A percentile compares a stretch with the other conserved stretches of the same genome.
Conservation (phyloP, 1,140 invertebrate species). For the Drosophila fuyamai region DNA sequence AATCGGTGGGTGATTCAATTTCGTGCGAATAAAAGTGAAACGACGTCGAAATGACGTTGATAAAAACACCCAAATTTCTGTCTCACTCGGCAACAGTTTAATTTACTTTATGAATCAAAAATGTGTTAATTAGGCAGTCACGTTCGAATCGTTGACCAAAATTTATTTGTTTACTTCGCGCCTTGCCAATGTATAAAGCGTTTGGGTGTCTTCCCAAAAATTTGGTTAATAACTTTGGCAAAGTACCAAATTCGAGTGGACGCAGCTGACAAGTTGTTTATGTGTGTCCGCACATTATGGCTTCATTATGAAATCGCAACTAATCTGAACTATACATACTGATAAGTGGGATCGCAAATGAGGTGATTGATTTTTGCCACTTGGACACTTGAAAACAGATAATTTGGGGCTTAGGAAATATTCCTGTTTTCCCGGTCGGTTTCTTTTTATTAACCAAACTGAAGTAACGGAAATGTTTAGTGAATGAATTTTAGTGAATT, state of each 20-base stretch:
- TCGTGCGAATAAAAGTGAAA: constrained; percentile 71
- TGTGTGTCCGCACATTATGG: constrained; percentile 57
- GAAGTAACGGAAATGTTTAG: background rate
- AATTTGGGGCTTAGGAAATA: background rate
- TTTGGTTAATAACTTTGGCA: constrained; percentile 59
- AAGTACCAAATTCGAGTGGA: constrained; percentile 34
- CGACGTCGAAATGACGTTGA: constrained; percentile 21
- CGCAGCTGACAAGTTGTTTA: constrained; percentile 50
- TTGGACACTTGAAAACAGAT: background rate
- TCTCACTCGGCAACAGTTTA: constrained; percentile 16
- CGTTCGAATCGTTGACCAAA: constrained; percentile 54
- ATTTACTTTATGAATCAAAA: constrained; percentile 67
- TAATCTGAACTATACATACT: constrained; percentile 60
- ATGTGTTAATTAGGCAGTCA: constrained; percentile 61
- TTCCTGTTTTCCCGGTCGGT: background rate
- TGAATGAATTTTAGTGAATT: background rate
- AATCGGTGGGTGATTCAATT: constrained; percentile 52
- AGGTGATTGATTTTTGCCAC: constrained; percentile 23
- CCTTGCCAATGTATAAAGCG: constrained; percentile 38
- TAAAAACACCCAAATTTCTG: constrained; percentile 4
- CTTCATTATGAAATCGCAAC: constrained; percentile 77
- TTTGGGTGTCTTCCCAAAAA: constrained; percentile 48
- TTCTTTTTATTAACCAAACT: background rate
- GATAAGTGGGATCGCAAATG: constrained; percentile 12
- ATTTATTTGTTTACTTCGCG: constrained; percentile 58